Evolutionary conservation across 2,888 invertebrate species (phyloP).

Genomic region (Conops quadrifasciatus): DNA sequence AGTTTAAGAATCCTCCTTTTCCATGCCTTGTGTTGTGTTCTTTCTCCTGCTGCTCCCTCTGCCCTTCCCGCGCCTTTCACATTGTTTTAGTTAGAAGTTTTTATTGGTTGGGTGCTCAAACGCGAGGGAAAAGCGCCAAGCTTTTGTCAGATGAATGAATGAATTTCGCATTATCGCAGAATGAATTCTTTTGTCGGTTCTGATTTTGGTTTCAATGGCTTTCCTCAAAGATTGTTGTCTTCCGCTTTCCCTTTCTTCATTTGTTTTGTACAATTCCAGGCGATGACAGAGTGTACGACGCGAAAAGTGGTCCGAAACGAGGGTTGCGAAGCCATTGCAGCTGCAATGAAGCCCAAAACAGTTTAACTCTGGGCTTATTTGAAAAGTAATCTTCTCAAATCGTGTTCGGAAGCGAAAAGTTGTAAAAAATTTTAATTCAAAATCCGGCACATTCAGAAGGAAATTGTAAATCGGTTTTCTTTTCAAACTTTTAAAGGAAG

Average conservation of each 20-base stretch:
- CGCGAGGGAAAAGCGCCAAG: conserved; percentile 12
- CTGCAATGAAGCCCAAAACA: neutral
- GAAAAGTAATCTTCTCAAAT: neutral
- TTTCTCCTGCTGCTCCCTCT: neutral
- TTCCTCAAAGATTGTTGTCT: neutral
- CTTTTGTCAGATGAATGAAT: conserved; percentile 23
- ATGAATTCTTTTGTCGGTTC: conserved; percentile 7
- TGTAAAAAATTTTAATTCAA: neutral
- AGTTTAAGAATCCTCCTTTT: neutral
- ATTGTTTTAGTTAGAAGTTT: neutral
- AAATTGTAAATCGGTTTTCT: neutral
- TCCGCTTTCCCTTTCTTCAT: too few relatives aligned
- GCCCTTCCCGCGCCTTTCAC: too few relatives aligned
- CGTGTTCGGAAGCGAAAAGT: neutral
- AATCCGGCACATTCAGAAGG: neutral
- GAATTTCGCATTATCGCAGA: conserved; percentile 21
- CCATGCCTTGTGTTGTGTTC: neutral
- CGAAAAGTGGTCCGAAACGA: neutral
- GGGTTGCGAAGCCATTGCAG: too few relatives aligned
- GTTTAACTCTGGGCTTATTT: neutral
- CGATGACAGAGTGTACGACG: too few relatives aligned
- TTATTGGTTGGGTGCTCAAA: neutral
- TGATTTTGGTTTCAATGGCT: conserved; percentile 22
- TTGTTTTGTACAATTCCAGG: too few relatives aligned
- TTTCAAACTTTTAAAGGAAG: too few relatives aligned